A percentile compares a stretch with the other conserved stretches of the same genome.
These are phyloP conservation scores for Triplophysa yarkandensis DNA, from an alignment of 2,797 vertebrate genomes.

Conservation along the genomic window DNA sequence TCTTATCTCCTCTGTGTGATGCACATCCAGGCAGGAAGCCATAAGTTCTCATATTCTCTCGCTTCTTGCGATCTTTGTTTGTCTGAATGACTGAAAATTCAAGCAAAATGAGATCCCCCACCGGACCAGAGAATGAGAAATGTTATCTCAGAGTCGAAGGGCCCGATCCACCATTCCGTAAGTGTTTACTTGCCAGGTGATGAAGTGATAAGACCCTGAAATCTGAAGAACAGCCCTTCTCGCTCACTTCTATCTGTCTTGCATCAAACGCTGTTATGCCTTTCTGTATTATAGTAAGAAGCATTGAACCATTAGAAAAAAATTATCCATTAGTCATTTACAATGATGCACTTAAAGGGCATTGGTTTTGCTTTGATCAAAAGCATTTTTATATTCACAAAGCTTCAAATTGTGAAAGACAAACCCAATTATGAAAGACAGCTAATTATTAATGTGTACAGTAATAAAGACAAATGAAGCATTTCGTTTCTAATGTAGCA, in stretches of 20 bases:
- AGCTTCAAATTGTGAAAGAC: too few species aligned
- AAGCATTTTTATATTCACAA: conserved; percentile 1
- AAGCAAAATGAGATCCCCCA: conserved; percentile 42
- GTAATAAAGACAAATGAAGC: conserved; percentile 15
- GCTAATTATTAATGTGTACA: conserved; percentile 9
- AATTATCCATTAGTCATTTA: conserved; percentile 24
- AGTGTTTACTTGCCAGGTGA: conserved; percentile 50
- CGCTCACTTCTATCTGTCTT: conserved; percentile 1
- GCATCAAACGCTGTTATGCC: conserved; percentile 13
- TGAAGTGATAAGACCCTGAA: conserved; percentile 42
- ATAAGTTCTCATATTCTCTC: conserved; percentile 33
- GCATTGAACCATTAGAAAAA: conserved; percentile 28
- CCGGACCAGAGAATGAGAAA: conserved; percentile 42
- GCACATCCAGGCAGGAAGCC: conserved; percentile 44
- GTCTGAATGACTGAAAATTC: conserved; percentile 40
- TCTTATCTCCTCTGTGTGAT: conserved; percentile 50
- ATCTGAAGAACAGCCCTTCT: conserved; percentile 30
- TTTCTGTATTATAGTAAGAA: conserved; percentile 21
- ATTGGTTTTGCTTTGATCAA: neutral
- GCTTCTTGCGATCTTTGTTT: conserved; percentile 42
- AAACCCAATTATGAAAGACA: too few species aligned
- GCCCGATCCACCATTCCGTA: conserved; percentile 20
- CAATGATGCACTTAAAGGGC: neutral
- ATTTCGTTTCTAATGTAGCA: neutral
- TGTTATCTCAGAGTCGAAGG: conserved; percentile 42